Conservation (phyloP, 2,888 invertebrate species). For the Aspidiotus destructor region DNA sequence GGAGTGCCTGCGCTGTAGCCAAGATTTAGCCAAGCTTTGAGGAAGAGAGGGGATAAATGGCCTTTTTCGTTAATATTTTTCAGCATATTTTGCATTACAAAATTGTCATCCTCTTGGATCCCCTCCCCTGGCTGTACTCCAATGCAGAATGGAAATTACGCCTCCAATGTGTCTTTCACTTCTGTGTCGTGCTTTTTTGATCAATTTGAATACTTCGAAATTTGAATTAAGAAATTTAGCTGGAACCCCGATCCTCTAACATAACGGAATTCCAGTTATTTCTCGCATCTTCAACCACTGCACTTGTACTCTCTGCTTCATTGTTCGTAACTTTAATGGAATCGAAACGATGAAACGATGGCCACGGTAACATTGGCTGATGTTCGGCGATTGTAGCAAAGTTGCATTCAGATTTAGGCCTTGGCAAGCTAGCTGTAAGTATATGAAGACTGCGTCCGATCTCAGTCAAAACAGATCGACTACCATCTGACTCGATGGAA, state of each 20-base stretch:
- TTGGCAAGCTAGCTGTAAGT: constrained; percentile 53
- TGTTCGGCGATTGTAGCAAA: constrained; percentile 50
- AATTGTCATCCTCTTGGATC: too few species aligned
- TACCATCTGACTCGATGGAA: constrained; percentile 59
- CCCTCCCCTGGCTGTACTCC: too few species aligned
- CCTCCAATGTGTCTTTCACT: too few species aligned
- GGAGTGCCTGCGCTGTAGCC: too few species aligned
- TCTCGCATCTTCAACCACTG: not conserved
- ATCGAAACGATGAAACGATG: constrained; percentile 27
- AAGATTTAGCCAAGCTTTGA: too few species aligned
- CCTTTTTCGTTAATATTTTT: too few species aligned
- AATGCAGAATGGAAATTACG: too few species aligned
- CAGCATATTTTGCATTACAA: too few species aligned
- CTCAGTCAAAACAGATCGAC: constrained; percentile 45
- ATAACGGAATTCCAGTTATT: not conserved
- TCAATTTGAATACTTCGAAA: not conserved
- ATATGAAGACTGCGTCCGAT: constrained; percentile 62
- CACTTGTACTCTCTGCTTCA: not conserved
- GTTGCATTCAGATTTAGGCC: constrained; percentile 76
- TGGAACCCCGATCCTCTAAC: not conserved
- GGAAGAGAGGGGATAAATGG: too few species aligned
- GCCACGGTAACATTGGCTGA: constrained; percentile 21
- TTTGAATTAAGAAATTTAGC: not conserved
- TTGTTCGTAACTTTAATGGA: constrained; percentile 12
- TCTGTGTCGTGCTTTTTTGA: too few species aligned